Evolutionary conservation across 1,140 invertebrate genomes (phyloP).

Genomic region (Eurosta solidaginis): DNA sequence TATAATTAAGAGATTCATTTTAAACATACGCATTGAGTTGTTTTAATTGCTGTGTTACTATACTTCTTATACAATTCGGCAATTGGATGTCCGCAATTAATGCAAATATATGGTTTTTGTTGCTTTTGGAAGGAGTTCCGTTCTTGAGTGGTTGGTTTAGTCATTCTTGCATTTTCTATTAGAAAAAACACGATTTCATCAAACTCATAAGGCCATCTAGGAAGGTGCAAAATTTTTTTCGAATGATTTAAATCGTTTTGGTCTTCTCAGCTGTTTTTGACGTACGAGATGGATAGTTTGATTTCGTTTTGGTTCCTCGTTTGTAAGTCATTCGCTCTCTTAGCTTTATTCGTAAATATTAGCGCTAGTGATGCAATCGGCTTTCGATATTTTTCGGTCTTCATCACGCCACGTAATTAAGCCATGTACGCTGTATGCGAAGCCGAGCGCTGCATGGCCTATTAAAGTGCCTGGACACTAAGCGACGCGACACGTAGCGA

Average conservation of each 20-base stretch:
- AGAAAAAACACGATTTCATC: no score
- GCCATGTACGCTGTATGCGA: no score
- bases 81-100: constrained; percentile 69
- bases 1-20: neutral
- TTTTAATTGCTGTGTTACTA: constrained; percentile 67
- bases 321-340: neutral
- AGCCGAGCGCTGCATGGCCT: no score
- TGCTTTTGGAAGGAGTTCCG: neutral
- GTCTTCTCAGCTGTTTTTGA: neutral
- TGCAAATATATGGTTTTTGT: constrained; percentile 63
- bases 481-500: no score
- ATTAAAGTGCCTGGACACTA: no score
- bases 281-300: neutral
- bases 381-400: no score
- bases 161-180: neutral
- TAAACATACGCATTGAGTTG: constrained; percentile 74
- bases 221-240: no score
- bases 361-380: no score
- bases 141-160: neutral
- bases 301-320: neutral
- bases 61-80: constrained; percentile 70
- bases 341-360: neutral
- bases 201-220: no score
- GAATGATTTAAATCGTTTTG: no score
- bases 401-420: no score